Percentiles rank a stretch among this genome's conserved stretches.
phyloP scores from a whole-genome alignment of 2,888 invertebrate genomes.

The Lagria hirta region DNA sequence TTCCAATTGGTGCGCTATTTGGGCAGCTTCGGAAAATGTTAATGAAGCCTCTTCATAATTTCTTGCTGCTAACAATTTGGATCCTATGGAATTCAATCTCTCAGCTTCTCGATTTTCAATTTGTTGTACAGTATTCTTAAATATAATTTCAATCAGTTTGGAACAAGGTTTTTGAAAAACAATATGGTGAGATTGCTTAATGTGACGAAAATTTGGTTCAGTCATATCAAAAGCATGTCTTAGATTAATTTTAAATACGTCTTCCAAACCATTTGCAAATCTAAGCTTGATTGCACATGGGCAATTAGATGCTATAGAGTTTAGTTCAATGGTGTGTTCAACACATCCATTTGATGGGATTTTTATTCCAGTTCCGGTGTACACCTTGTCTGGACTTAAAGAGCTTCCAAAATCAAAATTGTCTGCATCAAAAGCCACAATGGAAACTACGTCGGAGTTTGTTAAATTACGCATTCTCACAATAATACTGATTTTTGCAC shows the following conservation, averaged over 20 bases:
- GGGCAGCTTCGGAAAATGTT: slow-evolving; percentile 10
- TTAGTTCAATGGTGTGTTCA: slow-evolving; percentile 8
- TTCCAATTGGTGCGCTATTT: slow-evolving; percentile 2
- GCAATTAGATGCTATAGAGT: slow-evolving; percentile 4
- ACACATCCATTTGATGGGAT: slow-evolving; percentile 4
- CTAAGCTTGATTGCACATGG: slow-evolving; percentile 3
- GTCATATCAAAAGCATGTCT: slow-evolving; percentile 4
- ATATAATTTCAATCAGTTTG: slow-evolving; percentile 4
- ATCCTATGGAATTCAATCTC: not conserved
- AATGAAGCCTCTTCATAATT: slow-evolving; percentile 9
- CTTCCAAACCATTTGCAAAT: slow-evolving; percentile 4
- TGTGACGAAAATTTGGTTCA: slow-evolving; percentile 3
- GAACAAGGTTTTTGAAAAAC: slow-evolving; percentile 1
- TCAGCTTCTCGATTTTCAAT: slow-evolving; percentile 7
- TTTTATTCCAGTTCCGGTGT: not conserved
- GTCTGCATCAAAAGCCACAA: slow-evolving; percentile 8
- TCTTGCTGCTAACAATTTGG: slow-evolving; percentile 1
- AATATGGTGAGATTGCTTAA: slow-evolving; percentile 4
- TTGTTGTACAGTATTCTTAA: slow-evolving; percentile 9
- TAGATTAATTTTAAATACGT: slow-evolving; percentile 6
- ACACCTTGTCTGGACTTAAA: slow-evolving; percentile 7
- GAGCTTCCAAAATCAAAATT: slow-evolving; percentile 7
- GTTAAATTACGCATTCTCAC: slow-evolving; percentile 10
- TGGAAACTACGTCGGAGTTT: slow-evolving; percentile 2
- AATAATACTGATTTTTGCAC: slow-evolving; percentile 7